Conservation (phyloP, 2,888 invertebrate species). For the Pollenia angustigena region DNA sequence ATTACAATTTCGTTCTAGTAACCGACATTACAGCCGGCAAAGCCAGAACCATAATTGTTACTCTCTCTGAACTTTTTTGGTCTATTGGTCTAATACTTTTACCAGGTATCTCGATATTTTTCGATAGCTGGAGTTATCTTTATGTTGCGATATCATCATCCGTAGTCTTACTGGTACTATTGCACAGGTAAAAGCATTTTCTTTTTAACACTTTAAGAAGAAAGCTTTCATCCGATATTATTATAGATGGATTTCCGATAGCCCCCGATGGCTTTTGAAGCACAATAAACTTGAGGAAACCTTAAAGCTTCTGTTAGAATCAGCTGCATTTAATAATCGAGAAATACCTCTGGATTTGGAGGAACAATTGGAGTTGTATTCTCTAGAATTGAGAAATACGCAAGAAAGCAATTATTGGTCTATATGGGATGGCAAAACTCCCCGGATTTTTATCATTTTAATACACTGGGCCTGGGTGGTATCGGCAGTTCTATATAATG, state of each 20-base stretch:
- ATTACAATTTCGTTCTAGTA: constrained; percentile 77
- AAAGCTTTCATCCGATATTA: not conserved
- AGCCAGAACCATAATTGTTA: constrained; percentile 81
- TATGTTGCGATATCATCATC: constrained; percentile 84
- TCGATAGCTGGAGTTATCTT: constrained; percentile 83
- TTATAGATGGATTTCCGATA: constrained; percentile 83
- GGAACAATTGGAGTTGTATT: constrained; percentile 79
- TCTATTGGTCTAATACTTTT: constrained; percentile 84
- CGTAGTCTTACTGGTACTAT: constrained; percentile 81
- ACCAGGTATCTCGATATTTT: constrained; percentile 83
- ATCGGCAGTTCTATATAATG: constrained; percentile 82
- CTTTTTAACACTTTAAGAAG: not conserved
- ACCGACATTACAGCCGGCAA: constrained; percentile 83
- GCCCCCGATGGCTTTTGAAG: constrained; percentile 84
- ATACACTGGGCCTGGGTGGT: constrained; percentile 82
- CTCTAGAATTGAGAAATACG: constrained; percentile 74
- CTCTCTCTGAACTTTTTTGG: constrained; percentile 84
- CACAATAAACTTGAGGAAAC: constrained; percentile 81
- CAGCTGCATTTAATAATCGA: constrained; percentile 82
- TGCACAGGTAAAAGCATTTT: constrained; percentile 78
- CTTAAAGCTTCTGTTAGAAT: constrained; percentile 81
- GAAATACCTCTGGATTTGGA: constrained; percentile 82
- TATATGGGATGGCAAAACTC: constrained; percentile 83
- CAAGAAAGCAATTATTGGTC: constrained; percentile 77
- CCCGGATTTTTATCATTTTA: constrained; percentile 78